These are phyloP conservation scores for Smittia aterrima DNA, from an alignment of 2,888 invertebrate species.

Conservation along the genomic window DNA sequence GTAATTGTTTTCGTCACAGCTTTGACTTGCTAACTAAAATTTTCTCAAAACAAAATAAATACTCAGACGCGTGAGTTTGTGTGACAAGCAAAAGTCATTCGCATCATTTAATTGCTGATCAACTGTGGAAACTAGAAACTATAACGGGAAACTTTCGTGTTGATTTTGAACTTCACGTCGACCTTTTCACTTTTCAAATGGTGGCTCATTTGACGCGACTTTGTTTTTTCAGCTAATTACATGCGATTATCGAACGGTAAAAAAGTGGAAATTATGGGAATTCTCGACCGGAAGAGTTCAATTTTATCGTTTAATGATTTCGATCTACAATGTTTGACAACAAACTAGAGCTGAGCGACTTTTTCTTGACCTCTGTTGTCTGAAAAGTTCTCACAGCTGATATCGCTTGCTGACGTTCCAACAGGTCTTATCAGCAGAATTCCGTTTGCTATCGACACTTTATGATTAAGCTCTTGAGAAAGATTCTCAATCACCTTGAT, in stretches of 20 bases:
- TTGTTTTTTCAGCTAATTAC: constrained; percentile 2
- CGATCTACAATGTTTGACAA: neutral
- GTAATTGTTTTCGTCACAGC: no score
- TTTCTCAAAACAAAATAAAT: neutral
- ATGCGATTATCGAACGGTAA: constrained; percentile 3
- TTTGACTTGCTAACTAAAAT: no score
- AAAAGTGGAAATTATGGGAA: constrained; percentile 30
- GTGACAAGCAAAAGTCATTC: neutral
- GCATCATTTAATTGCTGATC: neutral
- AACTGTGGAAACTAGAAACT: neutral
- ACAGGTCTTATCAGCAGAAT: neutral
- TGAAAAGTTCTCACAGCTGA: neutral
- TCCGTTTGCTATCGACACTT: neutral
- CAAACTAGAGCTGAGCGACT: neutral
- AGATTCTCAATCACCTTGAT: neutral
- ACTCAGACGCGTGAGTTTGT: neutral
- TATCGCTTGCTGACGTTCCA: neutral
- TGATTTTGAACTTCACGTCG: constrained; percentile 3
- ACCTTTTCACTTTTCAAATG: constrained; percentile 6
- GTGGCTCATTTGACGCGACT: neutral
- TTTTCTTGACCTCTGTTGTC: neutral
- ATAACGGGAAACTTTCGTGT: constrained; percentile 22
- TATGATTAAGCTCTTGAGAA: neutral
- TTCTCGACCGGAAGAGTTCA: constrained; percentile 29
- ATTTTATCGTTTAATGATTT: constrained; percentile 35